Base-by-base conservation (phyloP, 2,113 vertebrate species). In the Chloropsis cyanopogon region DNA sequence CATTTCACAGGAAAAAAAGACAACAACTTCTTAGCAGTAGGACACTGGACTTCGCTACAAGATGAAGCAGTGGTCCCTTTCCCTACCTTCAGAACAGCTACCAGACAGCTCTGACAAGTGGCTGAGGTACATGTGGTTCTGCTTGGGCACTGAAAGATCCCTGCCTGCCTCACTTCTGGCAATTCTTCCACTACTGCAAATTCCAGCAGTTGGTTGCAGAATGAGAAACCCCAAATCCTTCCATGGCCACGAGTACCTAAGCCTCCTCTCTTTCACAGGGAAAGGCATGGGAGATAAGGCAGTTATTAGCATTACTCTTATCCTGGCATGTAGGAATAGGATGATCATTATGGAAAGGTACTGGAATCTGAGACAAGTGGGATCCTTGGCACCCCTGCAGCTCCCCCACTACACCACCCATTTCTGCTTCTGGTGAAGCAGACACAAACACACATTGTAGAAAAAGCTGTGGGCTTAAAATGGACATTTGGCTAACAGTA, bases 311-410 rank as follows among this genome's bases (percentile, higher is more conserved):
- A 72, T 35, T 49, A 50, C 5, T 50, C 42, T 52, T 61, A n/a
- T 3, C 25, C 35, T 21, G 25, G 22, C 66, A 5, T 6, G 4
- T 7, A 53, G n/a, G 22, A 82, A 33, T 11, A 82, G 6, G 6
- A 26, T 29, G 5, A 71, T 9, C 4, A 37, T 13, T 57, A n/a
- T 15, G 42, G 31, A 47, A 65, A 44, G 10, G 7, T 75, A n/a
- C 25, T 12, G 47, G 22, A 70, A 70, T 44, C 16, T 12, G 12
- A 63, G 31, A 57, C 12, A 79, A 66, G 4, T 21, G 42, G 24
- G n/a, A n/a, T 47, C 18, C 33, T 77, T 42, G 10, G 15, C 20
- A 12, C 4, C 0, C 4, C 7, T 12, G 2, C 5, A 16, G 12
- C 19, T 71, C 31, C 23, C 12, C 37, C 28, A n/a, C 28, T 53